These are phyloP conservation scores for Pseudotriccus pelzelni DNA, from an alignment of 2,797 vertebrate genomes.

Conservation along the genomic window DNA sequence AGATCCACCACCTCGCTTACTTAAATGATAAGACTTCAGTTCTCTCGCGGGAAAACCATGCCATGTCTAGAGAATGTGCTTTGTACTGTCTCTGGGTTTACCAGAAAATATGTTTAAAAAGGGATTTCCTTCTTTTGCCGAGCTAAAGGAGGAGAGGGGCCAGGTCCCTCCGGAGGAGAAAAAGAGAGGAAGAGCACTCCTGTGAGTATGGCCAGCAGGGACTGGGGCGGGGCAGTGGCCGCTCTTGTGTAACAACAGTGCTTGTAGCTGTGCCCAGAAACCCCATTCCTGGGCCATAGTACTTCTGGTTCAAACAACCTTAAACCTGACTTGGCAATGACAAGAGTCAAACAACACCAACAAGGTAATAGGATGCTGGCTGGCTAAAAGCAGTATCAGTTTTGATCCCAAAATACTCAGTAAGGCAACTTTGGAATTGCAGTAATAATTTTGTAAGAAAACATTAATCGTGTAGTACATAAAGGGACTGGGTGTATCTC, in stretches of 20 bases:
- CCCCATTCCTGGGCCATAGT: background rate
- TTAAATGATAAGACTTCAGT: background rate
- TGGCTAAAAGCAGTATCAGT: background rate
- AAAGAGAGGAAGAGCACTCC: background rate
- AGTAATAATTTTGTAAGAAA: background rate
- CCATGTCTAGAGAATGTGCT: background rate
- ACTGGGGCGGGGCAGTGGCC: background rate
- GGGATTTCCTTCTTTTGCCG: background rate
- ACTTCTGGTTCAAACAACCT: background rate
- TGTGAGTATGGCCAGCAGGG: background rate
- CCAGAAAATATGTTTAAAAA: background rate
- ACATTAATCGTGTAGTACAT: background rate
- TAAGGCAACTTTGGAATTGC: background rate
- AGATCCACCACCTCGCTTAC: rapidly evolving
- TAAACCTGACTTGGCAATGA: background rate
- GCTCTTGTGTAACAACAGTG: background rate
- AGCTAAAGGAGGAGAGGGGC: rapidly evolving
- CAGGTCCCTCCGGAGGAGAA: background rate
- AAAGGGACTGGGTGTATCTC: background rate
- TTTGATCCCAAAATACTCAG: background rate
- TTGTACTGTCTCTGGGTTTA: background rate
- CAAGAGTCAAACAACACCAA: background rate
- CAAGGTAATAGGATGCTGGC: no score
- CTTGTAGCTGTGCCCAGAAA: background rate
- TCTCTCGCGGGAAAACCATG: background rate